Conservation (phyloP, 2,113 vertebrate genomes). For the Chaetodon auriga region DNA sequence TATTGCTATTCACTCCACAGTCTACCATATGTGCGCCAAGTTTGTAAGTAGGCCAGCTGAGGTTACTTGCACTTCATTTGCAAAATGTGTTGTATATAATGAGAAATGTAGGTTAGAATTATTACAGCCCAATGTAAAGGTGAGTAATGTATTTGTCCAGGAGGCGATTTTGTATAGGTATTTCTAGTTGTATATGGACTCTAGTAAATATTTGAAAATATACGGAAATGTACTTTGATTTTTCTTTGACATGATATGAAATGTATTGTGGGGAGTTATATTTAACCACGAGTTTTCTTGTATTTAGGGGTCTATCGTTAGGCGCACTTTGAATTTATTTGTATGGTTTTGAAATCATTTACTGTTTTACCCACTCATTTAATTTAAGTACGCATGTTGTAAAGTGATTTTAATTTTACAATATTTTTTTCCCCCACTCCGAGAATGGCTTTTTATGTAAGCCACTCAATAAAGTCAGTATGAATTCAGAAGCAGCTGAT, state of each 20-base stretch:
- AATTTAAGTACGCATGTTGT: constrained; percentile 99
- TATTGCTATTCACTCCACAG: constrained; percentile 67
- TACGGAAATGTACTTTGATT: constrained; percentile 94
- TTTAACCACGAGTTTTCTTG: constrained; percentile 90
- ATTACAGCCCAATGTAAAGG: constrained; percentile 89
- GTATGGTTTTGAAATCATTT: constrained; percentile 93
- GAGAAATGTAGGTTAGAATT: constrained; percentile 92
- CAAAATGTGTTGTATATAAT: constrained; percentile 86
- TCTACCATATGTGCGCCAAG: constrained; percentile 62
- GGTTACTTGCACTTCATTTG: constrained; percentile 71
- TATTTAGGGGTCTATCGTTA: constrained; percentile 90
- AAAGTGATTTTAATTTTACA: constrained; percentile 95
- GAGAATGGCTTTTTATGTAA: constrained; percentile 89
- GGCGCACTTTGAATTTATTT: constrained; percentile 93
- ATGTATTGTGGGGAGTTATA: constrained; percentile 91
- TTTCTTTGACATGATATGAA: constrained; percentile 89
- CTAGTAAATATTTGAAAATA: constrained; percentile 99
- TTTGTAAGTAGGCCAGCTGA: constrained; percentile 71
- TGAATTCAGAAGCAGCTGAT: constrained; percentile 80
- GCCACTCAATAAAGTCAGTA: constrained; percentile 86
- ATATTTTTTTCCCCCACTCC: constrained; percentile 62
- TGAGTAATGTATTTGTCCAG: constrained; percentile 94
- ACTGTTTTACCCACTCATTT: constrained; percentile 94
- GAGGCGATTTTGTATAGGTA: constrained; percentile 99
- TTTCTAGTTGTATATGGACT: constrained; percentile 99